A percentile compares a stretch with the other conserved stretches of the same genome.
Evolutionary conservation across 1,140 invertebrate species (phyloP).

Genomic region (Carcinoscorpius rotundicauda): DNA sequence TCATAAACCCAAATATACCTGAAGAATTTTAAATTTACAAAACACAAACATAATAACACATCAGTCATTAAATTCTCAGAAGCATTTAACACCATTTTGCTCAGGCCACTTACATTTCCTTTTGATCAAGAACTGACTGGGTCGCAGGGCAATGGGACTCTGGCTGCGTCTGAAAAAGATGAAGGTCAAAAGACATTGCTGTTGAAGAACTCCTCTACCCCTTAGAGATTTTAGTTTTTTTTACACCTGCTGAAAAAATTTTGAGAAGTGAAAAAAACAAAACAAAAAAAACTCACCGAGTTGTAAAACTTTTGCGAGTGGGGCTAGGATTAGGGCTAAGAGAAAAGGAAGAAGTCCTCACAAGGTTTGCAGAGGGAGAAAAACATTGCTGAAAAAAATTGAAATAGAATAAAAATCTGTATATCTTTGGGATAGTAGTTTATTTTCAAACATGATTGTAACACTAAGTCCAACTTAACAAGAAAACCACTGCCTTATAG

Average conservation of each 20-base stretch:
- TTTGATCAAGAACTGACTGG: constrained; percentile 57
- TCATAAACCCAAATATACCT: too few species aligned
- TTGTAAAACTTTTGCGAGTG: constrained; percentile 61
- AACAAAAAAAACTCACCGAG: constrained; percentile 34
- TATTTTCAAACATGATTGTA: too few species aligned
- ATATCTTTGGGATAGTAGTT: too few species aligned
- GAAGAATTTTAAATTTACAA: too few species aligned
- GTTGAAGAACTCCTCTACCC: too few species aligned
- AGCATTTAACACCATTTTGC: too few species aligned
- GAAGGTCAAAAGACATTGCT: too few species aligned
- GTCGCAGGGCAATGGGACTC: constrained; percentile 66
- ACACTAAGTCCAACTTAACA: too few species aligned
- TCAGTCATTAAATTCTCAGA: too few species aligned
- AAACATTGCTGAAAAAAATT: constrained; percentile 45
- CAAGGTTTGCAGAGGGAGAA: constrained; percentile 46
- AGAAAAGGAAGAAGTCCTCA: constrained; percentile 47
- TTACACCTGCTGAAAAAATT: constrained; percentile 5
- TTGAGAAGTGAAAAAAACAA: constrained; percentile 3
- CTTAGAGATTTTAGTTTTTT: not conserved
- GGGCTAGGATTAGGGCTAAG: constrained; percentile 54
- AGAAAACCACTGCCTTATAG: too few species aligned
- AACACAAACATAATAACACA: too few species aligned
- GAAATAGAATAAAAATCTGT: not conserved
- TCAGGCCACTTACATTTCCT: constrained; percentile 51
- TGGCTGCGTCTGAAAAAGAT: constrained; percentile 44